These are phyloP conservation scores for Takifugu flavidus DNA, from an alignment of 2,113 vertebrate genomes.

Conservation along the genomic window DNA sequence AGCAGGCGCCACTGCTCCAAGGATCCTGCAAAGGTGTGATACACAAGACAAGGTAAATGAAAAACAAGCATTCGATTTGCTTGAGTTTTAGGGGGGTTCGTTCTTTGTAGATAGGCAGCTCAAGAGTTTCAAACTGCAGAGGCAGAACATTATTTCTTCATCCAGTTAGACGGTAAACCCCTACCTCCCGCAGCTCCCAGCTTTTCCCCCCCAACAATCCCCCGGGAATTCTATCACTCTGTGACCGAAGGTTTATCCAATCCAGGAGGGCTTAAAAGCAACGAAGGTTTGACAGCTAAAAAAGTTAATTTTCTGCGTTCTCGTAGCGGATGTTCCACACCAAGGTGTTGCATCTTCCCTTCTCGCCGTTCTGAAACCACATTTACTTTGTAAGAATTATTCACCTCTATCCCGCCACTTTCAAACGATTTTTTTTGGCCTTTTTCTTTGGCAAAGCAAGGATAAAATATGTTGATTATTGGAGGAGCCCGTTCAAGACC, in stretches of 20 bases:
- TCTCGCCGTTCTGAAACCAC: slow-evolving; percentile 30
- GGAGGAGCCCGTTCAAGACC: slow-evolving; percentile 33
- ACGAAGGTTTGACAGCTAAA: slow-evolving; percentile 6
- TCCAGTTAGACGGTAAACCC: background rate
- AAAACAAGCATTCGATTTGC: no score
- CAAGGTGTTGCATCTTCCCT: slow-evolving; percentile 17
- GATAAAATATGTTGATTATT: slow-evolving; percentile 20
- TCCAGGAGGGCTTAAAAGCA: slow-evolving; percentile 19
- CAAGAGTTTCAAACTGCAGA: background rate
- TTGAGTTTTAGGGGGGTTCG: no score
- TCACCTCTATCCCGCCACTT: slow-evolving; percentile 15
- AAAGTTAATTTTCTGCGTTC: slow-evolving; percentile 40
- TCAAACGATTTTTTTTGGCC: slow-evolving; percentile 29
- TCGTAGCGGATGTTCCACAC: slow-evolving; percentile 16
- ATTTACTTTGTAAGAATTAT: slow-evolving; percentile 42
- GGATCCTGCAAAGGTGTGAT: background rate
- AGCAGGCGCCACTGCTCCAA: no score
- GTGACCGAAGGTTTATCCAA: slow-evolving; percentile 34
- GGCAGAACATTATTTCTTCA: slow-evolving; percentile 13
- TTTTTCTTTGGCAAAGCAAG: slow-evolving; percentile 24
- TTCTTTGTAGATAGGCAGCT: no score
- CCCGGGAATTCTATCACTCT: slow-evolving; percentile 7
- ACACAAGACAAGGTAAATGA: no score
- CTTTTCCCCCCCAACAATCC: background rate
- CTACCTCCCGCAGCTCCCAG: slow-evolving; percentile 13